Evolutionary conservation across 2,888 invertebrate species (phyloP).

Genomic region (Acholoe squamosa): DNA sequence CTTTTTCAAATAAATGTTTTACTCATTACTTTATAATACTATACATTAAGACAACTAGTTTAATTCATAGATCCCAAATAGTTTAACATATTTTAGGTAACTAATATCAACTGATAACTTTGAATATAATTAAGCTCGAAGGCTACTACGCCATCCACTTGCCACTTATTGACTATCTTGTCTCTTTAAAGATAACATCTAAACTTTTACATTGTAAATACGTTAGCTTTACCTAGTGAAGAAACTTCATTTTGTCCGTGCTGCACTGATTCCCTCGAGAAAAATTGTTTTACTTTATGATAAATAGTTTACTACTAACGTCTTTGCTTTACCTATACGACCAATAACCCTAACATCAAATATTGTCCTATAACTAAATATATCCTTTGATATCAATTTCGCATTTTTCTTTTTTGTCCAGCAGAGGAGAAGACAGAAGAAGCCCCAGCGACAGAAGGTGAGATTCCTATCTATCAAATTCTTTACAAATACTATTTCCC

Average conservation of each 20-base stretch:
- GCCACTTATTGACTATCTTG: too few species aligned
- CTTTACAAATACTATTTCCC: background rate
- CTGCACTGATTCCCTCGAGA: background rate
- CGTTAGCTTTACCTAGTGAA: background rate
- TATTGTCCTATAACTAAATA: background rate
- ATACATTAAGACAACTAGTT: too few species aligned
- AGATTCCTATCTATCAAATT: background rate
- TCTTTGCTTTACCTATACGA: background rate
- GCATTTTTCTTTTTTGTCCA: background rate
- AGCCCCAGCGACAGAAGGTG: background rate
- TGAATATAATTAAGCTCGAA: too few species aligned
- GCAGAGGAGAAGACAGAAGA: background rate
- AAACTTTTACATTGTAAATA: background rate
- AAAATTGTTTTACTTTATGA: background rate
- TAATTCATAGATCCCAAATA: too few species aligned
- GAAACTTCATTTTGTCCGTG: background rate
- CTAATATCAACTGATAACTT: too few species aligned
- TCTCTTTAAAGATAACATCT: background rate
- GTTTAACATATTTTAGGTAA: too few species aligned
- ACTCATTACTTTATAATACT: background rate
- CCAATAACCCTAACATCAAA: background rate
- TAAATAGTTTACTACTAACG: background rate
- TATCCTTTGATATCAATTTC: background rate
- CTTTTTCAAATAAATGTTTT: background rate
- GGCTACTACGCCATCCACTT: too few species aligned